Conservation (phyloP, 1,140 invertebrate genomes). For the Bombus confusus region DNA sequence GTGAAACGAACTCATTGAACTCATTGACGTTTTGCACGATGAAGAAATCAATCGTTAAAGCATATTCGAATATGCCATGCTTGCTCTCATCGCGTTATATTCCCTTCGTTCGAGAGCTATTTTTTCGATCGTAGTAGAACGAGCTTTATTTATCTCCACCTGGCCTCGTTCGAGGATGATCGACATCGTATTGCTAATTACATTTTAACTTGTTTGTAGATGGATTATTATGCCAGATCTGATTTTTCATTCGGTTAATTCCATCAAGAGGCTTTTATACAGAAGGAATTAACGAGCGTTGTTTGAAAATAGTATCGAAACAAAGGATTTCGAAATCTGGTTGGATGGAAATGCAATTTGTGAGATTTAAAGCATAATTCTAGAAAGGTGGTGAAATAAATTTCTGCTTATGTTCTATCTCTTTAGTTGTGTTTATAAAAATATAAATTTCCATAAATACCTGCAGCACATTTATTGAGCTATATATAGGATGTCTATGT, state of each 20-base stretch:
- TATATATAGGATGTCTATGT: too few relatives aligned
- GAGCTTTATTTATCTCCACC: background rate
- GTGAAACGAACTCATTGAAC: constrained; percentile 35
- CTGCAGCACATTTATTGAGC: too few relatives aligned
- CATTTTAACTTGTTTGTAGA: background rate
- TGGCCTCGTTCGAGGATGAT: background rate
- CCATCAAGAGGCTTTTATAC: background rate
- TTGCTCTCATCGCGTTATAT: background rate
- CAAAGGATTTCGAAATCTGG: too few relatives aligned
- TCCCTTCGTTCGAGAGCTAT: background rate
- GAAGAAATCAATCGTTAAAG: constrained; percentile 10
- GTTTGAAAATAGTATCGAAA: too few relatives aligned
- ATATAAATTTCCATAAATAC: too few relatives aligned
- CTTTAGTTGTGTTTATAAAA: too few relatives aligned
- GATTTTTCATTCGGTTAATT: background rate
- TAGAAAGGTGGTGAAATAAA: too few relatives aligned
- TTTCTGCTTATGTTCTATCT: too few relatives aligned
- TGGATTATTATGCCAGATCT: background rate
- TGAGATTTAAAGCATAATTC: too few relatives aligned
- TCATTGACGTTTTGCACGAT: background rate
- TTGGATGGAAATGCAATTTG: too few relatives aligned
- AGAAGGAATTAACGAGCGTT: background rate
- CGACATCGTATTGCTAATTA: background rate
- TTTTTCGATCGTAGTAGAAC: background rate
- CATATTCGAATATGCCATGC: background rate